phyloP scores from a whole-genome alignment of 2,113 vertebrate genomes.

The Saiga tatarica region DNA sequence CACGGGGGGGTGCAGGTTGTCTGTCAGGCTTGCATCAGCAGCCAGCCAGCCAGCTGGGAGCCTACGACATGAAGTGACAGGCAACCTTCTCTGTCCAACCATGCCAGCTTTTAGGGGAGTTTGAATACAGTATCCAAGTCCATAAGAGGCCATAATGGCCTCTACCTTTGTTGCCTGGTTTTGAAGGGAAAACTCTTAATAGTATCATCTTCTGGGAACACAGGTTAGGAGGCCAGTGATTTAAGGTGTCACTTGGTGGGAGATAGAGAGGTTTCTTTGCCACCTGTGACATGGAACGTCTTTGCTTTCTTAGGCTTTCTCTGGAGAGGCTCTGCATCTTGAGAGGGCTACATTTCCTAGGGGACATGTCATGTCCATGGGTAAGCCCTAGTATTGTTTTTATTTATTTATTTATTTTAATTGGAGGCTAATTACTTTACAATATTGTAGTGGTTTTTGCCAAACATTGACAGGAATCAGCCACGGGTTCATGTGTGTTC shows the following conservation, averaged over 20 bases:
- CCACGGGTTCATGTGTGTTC: fast-evolving
- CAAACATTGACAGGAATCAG: not conserved
- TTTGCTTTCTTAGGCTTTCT: not conserved
- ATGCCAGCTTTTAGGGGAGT: not conserved
- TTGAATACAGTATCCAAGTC: not conserved
- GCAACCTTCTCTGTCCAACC: not conserved
- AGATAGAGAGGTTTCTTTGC: not conserved
- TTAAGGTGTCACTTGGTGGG: not conserved
- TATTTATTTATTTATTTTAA: not conserved
- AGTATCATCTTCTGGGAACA: not conserved
- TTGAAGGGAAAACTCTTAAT: not conserved
- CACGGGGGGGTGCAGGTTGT: not conserved
- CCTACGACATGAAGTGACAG: not conserved
- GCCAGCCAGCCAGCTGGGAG: not conserved
- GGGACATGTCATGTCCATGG: not conserved
- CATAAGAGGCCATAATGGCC: not conserved
- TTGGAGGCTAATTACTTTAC: not conserved
- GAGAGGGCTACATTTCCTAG: not conserved
- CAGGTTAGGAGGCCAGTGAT: not conserved
- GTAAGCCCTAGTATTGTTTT: not conserved
- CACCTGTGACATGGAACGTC: not conserved
- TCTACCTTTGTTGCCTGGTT: not conserved
- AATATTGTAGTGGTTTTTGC: not conserved
- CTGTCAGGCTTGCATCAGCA: not conserved
- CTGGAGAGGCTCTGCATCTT: not conserved